A percentile compares a stretch with the other conserved stretches of the same genome.
phyloP scores from a whole-genome alignment of 2,797 vertebrate species.

The Centropyge bicolor region DNA sequence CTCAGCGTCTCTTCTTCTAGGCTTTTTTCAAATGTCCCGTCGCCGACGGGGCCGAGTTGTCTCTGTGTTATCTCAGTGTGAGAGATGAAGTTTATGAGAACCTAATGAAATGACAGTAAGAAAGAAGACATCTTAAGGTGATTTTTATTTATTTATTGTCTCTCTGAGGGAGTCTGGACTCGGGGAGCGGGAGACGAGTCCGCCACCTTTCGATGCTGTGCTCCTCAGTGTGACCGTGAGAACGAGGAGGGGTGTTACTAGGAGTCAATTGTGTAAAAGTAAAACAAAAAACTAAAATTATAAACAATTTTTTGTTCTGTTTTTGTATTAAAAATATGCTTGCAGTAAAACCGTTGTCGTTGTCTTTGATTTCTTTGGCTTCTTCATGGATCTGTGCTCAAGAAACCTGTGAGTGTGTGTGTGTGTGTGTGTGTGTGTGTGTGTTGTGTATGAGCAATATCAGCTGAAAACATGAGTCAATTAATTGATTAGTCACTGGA shows the following conservation, averaged over 20 bases:
- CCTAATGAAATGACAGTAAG: conserved; percentile 73
- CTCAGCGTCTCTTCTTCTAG: conserved; percentile 63
- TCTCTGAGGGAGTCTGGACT: conserved; percentile 57
- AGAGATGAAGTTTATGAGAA: conserved; percentile 80
- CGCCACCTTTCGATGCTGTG: conserved; percentile 80
- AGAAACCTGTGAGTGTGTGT: background rate
- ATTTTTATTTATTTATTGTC: conserved; percentile 91
- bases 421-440: background rate
- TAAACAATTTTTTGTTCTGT: conserved; percentile 86
- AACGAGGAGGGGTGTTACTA: conserved; percentile 57
- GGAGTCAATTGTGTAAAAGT: conserved; percentile 83
- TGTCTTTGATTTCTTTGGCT: conserved; percentile 10
- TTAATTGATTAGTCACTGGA: no score
- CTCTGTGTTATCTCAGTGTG: conserved; percentile 69
- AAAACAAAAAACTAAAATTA: conserved; percentile 85
- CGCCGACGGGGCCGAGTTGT: conserved; percentile 56
- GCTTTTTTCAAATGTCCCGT: conserved; percentile 76
- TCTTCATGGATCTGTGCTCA: background rate
- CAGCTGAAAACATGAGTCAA: no score
- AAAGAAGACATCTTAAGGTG: conserved; percentile 77
- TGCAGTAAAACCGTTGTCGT: conserved; percentile 81
- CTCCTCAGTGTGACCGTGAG: conserved; percentile 77
- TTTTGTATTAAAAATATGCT: conserved; percentile 91
- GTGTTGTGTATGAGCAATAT: background rate
- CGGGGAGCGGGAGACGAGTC: conserved; percentile 64